Conservation (phyloP, 2,113 vertebrate species). For the Gobius niger region DNA sequence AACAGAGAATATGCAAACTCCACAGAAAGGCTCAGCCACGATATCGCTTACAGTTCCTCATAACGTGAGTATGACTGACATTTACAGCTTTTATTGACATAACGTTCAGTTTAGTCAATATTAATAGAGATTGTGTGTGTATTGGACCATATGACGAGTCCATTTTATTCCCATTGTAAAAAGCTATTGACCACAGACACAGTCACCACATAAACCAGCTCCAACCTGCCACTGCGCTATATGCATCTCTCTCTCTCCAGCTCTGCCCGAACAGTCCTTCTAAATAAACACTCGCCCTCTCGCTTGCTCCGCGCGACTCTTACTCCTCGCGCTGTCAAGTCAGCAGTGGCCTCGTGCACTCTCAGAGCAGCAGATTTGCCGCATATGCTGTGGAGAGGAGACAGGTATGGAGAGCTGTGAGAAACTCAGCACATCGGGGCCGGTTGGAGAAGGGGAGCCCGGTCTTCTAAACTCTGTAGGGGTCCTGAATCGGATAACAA, state of each 20-base stretch:
- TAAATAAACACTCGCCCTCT: constrained; percentile 11
- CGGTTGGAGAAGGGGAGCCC: constrained; percentile 21
- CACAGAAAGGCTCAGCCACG: too few species aligned
- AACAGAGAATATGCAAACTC: too few species aligned
- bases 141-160: not conserved
- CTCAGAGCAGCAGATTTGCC: constrained; percentile 24
- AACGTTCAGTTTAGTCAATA: not conserved
- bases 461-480: constrained; percentile 36
- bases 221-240: constrained; percentile 2
- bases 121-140: not conserved
- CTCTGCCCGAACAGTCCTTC: constrained; percentile 16
- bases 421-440: not conserved
- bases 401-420: not conserved
- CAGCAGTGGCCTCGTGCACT: constrained; percentile 29
- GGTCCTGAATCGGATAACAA: constrained; percentile 64
- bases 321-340: constrained; percentile 17
- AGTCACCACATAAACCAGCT: not conserved
- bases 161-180: not conserved
- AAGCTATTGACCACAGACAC: not conserved
- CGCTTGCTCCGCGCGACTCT: constrained; percentile 3
- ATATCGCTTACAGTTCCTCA: not conserved
- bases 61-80: not conserved
- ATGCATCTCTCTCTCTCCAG: not conserved
- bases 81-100: not conserved
- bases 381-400: constrained; percentile 10